Conservation (phyloP, 1,140 invertebrate genomes). For the Vanessa atalanta region DNA sequence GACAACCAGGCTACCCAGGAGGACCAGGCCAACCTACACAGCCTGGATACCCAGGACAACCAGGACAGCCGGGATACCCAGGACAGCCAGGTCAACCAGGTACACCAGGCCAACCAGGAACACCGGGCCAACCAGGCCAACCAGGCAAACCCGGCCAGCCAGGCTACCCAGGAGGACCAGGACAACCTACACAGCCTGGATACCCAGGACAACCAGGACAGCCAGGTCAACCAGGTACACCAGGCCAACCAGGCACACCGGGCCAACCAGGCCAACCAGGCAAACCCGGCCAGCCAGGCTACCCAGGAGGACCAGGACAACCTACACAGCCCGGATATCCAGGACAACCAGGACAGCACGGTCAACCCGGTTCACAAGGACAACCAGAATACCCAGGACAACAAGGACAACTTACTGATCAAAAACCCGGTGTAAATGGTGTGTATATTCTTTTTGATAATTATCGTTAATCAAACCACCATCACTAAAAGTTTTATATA, state of each 20-base stretch:
- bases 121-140: constrained; percentile 33
- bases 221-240: constrained; percentile 23
- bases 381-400: constrained; percentile 40
- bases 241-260: constrained; percentile 38
- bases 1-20: constrained; percentile 36
- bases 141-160: constrained; percentile 41
- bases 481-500: too few relatives aligned
- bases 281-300: constrained; percentile 31
- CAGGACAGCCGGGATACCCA: constrained; percentile 41
- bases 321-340: constrained; percentile 33
- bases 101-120: constrained; percentile 46
- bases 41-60: constrained; percentile 48
- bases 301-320: constrained; percentile 32
- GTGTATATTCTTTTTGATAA: neutral
- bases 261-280: constrained; percentile 36
- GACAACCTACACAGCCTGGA: constrained; percentile 33
- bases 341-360: constrained; percentile 33
- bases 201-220: constrained; percentile 32
- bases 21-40: constrained; percentile 25
- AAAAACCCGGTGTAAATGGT: constrained; percentile 32
- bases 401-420: constrained; percentile 33
- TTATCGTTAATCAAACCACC: too few relatives aligned
- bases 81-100: constrained; percentile 45
- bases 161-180: constrained; percentile 44
- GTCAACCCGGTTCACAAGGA: too few relatives aligned